These are phyloP conservation scores for Corythucha ciliata DNA, from an alignment of 2,888 invertebrate species.

Conservation along the genomic window DNA sequence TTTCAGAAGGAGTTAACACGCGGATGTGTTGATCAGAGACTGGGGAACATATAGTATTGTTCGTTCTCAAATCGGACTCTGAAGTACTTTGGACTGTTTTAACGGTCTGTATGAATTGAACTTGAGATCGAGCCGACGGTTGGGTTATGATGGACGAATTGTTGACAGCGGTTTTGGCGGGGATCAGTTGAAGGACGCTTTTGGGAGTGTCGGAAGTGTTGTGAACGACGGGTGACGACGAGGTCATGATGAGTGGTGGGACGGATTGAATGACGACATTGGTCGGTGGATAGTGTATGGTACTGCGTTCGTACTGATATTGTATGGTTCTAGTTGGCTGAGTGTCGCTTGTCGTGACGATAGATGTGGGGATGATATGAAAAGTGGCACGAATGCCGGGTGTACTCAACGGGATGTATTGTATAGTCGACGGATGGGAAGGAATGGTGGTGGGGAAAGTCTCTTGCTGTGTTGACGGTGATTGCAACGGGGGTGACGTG, in stretches of 20 bases:
- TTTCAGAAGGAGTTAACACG: conserved; percentile 80
- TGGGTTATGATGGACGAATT: conserved; percentile 31
- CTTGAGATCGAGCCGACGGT: conserved; percentile 28
- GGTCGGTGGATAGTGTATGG: conserved; percentile 37
- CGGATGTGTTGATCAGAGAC: conserved; percentile 71
- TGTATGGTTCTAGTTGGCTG: conserved; percentile 21
- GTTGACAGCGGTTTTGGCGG: conserved; percentile 29
- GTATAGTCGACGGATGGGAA: conserved; percentile 39
- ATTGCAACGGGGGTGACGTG: conserved; percentile 29
- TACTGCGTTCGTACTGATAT: conserved; percentile 33
- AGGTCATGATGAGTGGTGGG: conserved; percentile 36
- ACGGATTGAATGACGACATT: conserved; percentile 37
- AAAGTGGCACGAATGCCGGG: conserved; percentile 32
- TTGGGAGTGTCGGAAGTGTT: conserved; percentile 33
- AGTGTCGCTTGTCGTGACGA: conserved; percentile 26
- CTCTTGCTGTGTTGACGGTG: conserved; percentile 21
- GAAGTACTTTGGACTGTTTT: conserved; percentile 29
- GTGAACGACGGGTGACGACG: conserved; percentile 34
- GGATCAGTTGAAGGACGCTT: conserved; percentile 31
- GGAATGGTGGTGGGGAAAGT: conserved; percentile 39
- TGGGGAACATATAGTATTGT: conserved; percentile 35
- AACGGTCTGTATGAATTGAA: conserved; percentile 31
- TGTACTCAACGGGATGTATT: conserved; percentile 35
- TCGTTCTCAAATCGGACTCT: conserved; percentile 23
- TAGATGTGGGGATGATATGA: conserved; percentile 30